phyloP scores from a whole-genome alignment of 2,888 invertebrate species.

The Diaperis boleti region DNA sequence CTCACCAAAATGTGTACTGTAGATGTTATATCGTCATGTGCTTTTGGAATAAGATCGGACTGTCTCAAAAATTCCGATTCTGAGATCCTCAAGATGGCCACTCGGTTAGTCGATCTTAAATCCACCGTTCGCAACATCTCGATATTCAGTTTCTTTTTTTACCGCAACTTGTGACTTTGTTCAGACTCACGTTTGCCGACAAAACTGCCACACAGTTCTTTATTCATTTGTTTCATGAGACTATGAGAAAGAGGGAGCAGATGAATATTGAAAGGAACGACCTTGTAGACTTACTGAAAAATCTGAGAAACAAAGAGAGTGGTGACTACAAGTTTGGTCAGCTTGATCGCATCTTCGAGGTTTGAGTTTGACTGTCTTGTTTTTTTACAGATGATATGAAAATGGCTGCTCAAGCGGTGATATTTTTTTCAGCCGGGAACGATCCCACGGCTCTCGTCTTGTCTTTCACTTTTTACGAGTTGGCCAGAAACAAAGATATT shows the following conservation, averaged over 20 bases:
- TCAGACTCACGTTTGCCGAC: slow-evolving; percentile 53
- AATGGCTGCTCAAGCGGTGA: too few species aligned
- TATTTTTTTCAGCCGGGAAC: too few species aligned
- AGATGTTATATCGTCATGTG: slow-evolving; percentile 64
- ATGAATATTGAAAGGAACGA: slow-evolving; percentile 65
- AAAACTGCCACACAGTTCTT: slow-evolving; percentile 54
- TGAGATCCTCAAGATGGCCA: slow-evolving; percentile 58
- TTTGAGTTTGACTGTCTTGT: too few species aligned
- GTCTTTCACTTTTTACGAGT: too few species aligned
- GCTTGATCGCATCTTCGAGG: too few species aligned
- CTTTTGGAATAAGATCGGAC: slow-evolving; percentile 63
- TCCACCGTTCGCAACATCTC: slow-evolving; percentile 47
- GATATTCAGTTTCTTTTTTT: slow-evolving; percentile 48
- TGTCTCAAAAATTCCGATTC: slow-evolving; percentile 57
- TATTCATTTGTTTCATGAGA: slow-evolving; percentile 52
- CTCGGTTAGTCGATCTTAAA: slow-evolving; percentile 52
- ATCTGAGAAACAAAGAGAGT: slow-evolving; percentile 59
- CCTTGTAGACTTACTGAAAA: slow-evolving; percentile 71
- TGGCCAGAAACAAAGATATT: too few species aligned
- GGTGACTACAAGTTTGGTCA: slow-evolving; percentile 50
- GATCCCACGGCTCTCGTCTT: too few species aligned
- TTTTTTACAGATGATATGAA: too few species aligned
- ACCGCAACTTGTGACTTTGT: slow-evolving; percentile 50
- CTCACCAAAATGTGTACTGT: slow-evolving; percentile 38
- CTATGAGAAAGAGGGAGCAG: slow-evolving; percentile 50